A percentile compares a stretch with the other conserved stretches of the same genome.
Evolutionary conservation across 2,113 vertebrate genomes (phyloP).

Genomic region (Symphodus melops): DNA sequence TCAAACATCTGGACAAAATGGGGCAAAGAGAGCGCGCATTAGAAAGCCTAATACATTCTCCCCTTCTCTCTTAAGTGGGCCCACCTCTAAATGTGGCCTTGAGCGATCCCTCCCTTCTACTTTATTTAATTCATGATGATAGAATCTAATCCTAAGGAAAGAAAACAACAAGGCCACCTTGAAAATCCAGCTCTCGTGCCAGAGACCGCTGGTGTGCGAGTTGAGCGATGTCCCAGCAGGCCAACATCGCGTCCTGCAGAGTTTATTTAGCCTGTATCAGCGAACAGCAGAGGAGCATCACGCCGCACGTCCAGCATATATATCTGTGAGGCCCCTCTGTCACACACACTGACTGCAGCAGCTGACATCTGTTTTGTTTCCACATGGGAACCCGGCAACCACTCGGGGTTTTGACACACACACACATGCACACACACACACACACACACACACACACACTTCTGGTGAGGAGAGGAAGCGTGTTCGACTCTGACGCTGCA

Average conservation of each 20-base stretch:
- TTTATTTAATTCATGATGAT: conserved; percentile 53
- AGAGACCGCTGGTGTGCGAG: conserved; percentile 53
- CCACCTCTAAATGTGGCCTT: conserved; percentile 50
- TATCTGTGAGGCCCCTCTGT: conserved; percentile 61
- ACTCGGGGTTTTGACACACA: conserved; percentile 20
- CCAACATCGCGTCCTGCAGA: conserved; percentile 41
- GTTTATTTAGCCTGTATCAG: conserved; percentile 72
- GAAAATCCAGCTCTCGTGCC: conserved; percentile 40
- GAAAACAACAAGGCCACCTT: conserved; percentile 47
- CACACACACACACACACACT: conserved; percentile 40
- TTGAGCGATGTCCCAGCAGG: conserved; percentile 55
- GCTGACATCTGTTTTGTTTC: conserved; percentile 75
- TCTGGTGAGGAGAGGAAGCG: conserved; percentile 42
- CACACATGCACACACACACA: conserved; percentile 37
- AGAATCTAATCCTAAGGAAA: conserved; percentile 39
- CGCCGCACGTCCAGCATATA: conserved; percentile 60
- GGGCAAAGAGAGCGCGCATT: conserved; percentile 30
- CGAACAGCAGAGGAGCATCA: conserved; percentile 75
- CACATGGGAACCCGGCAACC: conserved; percentile 57
- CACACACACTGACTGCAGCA: conserved; percentile 58
- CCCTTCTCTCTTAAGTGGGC: conserved; percentile 1
- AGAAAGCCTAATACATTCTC: conserved; percentile 33
- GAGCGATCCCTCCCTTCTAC: conserved; percentile 29
- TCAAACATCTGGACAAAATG: conserved; percentile 64
- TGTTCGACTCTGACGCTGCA: conserved; percentile 28